phyloP scores from a whole-genome alignment of 2,797 vertebrate genomes.

The Odontamblyopus lacepedii region DNA sequence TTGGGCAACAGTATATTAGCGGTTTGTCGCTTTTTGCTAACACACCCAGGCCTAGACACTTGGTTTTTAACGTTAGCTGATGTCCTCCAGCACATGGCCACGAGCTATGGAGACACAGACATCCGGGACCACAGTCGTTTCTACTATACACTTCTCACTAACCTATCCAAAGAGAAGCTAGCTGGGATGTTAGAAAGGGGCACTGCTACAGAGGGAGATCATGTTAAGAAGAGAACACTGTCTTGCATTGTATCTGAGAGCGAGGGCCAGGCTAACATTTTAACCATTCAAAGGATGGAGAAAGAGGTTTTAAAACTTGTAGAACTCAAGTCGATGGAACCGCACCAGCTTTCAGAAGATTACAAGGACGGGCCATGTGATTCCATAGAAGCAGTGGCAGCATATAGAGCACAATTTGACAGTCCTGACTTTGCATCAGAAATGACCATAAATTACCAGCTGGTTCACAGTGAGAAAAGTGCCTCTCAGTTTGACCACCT shows the following conservation, averaged over 20 bases:
- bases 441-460: conserved; percentile 67
- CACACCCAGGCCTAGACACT: conserved; percentile 72
- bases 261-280: conserved; percentile 74
- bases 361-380: neutral
- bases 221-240: conserved; percentile 65
- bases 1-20: conserved; percentile 79
- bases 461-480: conserved; percentile 40
- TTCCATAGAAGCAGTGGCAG: conserved; percentile 21
- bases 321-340: conserved; percentile 18
- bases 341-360: rapidly evolving
- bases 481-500: conserved; percentile 69
- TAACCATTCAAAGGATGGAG: conserved; percentile 76
- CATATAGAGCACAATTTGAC: conserved; percentile 70
- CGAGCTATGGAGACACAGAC: conserved; percentile 79
- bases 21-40: conserved; percentile 81
- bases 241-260: conserved; percentile 82
- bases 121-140: conserved; percentile 85
- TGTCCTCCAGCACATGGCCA: conserved; percentile 78
- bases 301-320: conserved; percentile 64
- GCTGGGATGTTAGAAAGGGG: conserved; percentile 65
- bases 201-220: conserved; percentile 61
- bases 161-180: conserved; percentile 83
- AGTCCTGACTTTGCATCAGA: conserved; percentile 58
- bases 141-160: conserved; percentile 85
- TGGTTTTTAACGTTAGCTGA: conserved; percentile 77